Percentiles rank a stretch among this genome's conserved stretches.
phyloP scores from a whole-genome alignment of 1,140 invertebrate genomes.

The Nasonia longicornis region DNA sequence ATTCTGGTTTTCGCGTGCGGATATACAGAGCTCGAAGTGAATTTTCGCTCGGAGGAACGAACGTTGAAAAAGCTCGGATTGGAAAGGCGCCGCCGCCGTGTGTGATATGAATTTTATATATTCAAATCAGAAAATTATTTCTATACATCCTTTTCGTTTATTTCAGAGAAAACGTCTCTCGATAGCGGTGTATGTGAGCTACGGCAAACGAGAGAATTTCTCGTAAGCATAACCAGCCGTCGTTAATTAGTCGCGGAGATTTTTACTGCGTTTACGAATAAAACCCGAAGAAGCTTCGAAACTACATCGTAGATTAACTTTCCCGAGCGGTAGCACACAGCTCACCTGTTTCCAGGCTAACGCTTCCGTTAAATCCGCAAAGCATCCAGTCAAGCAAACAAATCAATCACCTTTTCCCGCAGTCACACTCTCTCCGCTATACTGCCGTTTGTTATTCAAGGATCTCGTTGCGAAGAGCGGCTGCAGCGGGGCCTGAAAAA shows the following conservation, averaged over 20 bases:
- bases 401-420: conserved; percentile 23
- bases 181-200: too few relatives aligned
- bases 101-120: too few relatives aligned
- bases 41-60: neutral
- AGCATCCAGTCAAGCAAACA: neutral
- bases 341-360: neutral
- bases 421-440: neutral
- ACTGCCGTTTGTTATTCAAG: conserved; percentile 33
- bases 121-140: too few relatives aligned
- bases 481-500: neutral
- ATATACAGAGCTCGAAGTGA: neutral
- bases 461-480: neutral
- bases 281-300: neutral
- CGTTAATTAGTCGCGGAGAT: too few relatives aligned
- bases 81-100: neutral
- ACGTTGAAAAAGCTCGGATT: neutral
- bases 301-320: neutral
- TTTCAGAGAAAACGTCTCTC: neutral
- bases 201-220: too few relatives aligned
- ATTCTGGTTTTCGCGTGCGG: neutral
- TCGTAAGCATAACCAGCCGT: too few relatives aligned
- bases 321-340: neutral
- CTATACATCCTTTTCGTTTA: neutral
- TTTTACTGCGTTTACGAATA: too few relatives aligned
- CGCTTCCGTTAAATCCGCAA: conserved; percentile 17